Base-by-base conservation (phyloP, 2,888 invertebrate genomes). In the Scelioninae gen. 2 region DNA sequence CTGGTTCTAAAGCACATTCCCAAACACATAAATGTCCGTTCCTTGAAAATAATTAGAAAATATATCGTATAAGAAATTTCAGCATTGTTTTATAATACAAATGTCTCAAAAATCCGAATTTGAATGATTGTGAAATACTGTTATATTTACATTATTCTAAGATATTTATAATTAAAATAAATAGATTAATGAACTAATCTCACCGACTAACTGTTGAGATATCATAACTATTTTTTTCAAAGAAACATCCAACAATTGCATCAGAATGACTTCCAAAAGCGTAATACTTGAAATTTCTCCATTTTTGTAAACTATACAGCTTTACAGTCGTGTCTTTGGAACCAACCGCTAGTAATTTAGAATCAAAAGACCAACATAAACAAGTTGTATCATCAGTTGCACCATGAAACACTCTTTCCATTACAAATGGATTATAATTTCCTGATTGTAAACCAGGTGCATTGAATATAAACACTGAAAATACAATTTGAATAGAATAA, bases 311-410 rank as follows among this genome's bases (percentile, higher is more conserved):
- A 0, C 93, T 92, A 84, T 94, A 95, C 41, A 99, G 89, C 83
- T 93, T 92, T 0, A 93, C 93, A n/a, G 93, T 90, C 83, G 93
- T 95, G 86, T 98, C 98, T 82, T 94, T 94, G 0, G 95, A 93
- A 0, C 97, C 97, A 6, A 94, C 92, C n/a, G 95, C 94, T 7
- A 98, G 86, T 33, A 96, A 89, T 81, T 91, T 93, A 0, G 98
- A 97, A 86, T 98, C 97, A 15, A 90, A 88, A 0, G 97, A 95
- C 99, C 99, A 99, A 83, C 95, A 94, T 2, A 99, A 82, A 82
- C 93, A 95, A 0, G 94, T 93, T 0, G 95, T 93, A 72, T 94
- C 93, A 84, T 96, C 96, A 70, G 90, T 91, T 0, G 96, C 90
- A 46, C 94, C 94, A 80, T 92, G 91, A 84, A 94, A 96, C 0